Base-by-base conservation (phyloP, 2,797 vertebrate genomes). In the Gadopsis marmoratus region DNA sequence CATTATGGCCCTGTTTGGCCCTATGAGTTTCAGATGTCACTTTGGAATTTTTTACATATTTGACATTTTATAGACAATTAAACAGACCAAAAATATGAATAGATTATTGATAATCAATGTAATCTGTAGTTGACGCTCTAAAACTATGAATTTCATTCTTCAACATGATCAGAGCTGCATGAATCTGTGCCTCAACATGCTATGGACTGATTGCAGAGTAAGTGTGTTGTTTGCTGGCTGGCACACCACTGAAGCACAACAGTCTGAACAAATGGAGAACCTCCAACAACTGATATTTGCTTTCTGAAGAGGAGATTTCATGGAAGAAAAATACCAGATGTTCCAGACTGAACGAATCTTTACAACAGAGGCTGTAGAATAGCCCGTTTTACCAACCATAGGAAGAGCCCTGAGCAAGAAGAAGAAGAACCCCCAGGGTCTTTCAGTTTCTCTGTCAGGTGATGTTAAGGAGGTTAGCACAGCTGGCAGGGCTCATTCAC, bases 401-500 rank as follows among this genome's bases (percentile, higher is more conserved):
- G 59, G 71, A 61, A 51, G 41, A 21, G 16, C 48, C 47, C 13
- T 33, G 43, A 72, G 69, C 26, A 65, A 61, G 60, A 72, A 8
- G 63, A 59, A 51, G 39, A 60, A 37, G 26, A 79, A 37, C 8
- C 77, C 76, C 37, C 3, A 1, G n/a, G 74, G 66, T 59, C 31
- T 55, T 72, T 65, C 58, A 67, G 4, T 51, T 47, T 62, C 21
- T 21, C 68, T 61, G 56, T 60, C 58, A 72, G 78, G 62, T 83
- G 58, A 76, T 47, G 72, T 78, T 81, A 73, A 88, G 65, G 63
- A 83, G 71, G 66, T 66, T 53, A 76, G 53, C 69, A 73, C 87
- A 90, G 83, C 83, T 81, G 84, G 74, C 66, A 60, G 45, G 29
- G 19, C 68, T 78, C 59, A 61, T 85, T 74, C 66, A 50, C 79